A percentile compares a stretch with the other conserved stretches of the same genome.
Evolutionary conservation across 2,113 vertebrate genomes (phyloP).

Genomic region (Oncorhynchus keta): DNA sequence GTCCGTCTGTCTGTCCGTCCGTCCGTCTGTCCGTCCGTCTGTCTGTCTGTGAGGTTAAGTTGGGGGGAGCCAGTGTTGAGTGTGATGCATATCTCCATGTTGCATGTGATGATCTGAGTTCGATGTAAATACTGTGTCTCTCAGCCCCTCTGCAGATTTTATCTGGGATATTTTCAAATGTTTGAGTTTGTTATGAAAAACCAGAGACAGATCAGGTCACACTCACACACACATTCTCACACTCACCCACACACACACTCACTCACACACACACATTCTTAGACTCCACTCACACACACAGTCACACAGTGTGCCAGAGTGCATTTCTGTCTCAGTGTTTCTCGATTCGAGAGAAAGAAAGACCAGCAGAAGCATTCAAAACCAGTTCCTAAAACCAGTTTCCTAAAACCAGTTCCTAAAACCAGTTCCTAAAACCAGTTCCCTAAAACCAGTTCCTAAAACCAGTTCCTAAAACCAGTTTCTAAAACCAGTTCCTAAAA

Average conservation of each 20-base stretch:
- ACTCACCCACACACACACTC: conserved; percentile 9
- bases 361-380: not conserved
- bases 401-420: not conserved
- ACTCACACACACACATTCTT: too few species aligned
- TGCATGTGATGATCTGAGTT: not conserved
- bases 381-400: conserved; percentile 19
- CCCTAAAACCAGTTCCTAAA: too few species aligned
- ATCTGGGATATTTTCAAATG: conserved; percentile 1
- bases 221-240: conserved; percentile 12
- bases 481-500: too few species aligned
- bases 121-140: not conserved
- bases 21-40: too few species aligned
- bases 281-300: not conserved
- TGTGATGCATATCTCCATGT: conserved; percentile 6
- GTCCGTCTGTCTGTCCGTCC: too few species aligned
- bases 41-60: too few species aligned
- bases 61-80: not conserved
- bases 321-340: conserved; percentile 36
- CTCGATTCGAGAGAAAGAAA: conserved; percentile 31
- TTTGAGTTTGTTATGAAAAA: conserved; percentile 19
- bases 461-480: too few species aligned
- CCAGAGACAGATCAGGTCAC: conserved; percentile 25
- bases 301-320: not conserved
- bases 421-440: too few species aligned
- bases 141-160: not conserved